Evolutionary conservation across 2,113 vertebrate genomes (phyloP), one percentile per base, ranked within the genome.

Genomic region (Pao palembangensis): DNA sequence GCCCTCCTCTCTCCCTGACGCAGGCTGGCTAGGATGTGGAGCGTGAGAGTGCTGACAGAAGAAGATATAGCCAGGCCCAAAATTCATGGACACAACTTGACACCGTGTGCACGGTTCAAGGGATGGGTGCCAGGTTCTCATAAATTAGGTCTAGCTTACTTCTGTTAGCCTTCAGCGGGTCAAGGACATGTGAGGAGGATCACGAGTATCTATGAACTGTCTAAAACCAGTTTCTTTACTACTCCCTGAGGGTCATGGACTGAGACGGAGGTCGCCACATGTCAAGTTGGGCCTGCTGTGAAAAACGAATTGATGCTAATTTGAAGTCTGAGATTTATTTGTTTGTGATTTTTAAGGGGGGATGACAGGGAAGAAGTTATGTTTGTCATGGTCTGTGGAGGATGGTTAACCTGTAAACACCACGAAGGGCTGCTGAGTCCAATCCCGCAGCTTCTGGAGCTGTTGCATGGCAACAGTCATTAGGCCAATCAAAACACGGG

Each of bases 11-110:
- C 60, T 63, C 17, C 64, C 67, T 16, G 50, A n/a, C 28, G 66
- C 17, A 73, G 50, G 65, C 18, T 56, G 16, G 54, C 53, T 67
- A 65, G 65, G 82, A 72, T 67, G 67, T 61, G 68, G 71, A 74
- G 76, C 80, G 34, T 76, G 69, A 79, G 78, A 81, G 80, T 75
- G 83, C 71, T 81, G 87, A 88, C 77, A 85, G 81, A 78, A 64
- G 61, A 76, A 84, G 81, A 84, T 85, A 84, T 52, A 68, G 44
- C 47, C 55, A 5, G 52, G 47, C 58, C 53, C 50, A 65, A 61
- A 75, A 80, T 71, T 73, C 82, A 77, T n/a, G 51, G 54, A 80
- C 66, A 61, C 55, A 61, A 73, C 72, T 66, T 67, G 73, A 75
- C 65, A 73, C 34, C 0, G 41, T 58, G 61, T 5, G 19, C 46